Base-by-base conservation (phyloP, 2,888 invertebrate genomes). In the Neoitamus cyanurus region DNA sequence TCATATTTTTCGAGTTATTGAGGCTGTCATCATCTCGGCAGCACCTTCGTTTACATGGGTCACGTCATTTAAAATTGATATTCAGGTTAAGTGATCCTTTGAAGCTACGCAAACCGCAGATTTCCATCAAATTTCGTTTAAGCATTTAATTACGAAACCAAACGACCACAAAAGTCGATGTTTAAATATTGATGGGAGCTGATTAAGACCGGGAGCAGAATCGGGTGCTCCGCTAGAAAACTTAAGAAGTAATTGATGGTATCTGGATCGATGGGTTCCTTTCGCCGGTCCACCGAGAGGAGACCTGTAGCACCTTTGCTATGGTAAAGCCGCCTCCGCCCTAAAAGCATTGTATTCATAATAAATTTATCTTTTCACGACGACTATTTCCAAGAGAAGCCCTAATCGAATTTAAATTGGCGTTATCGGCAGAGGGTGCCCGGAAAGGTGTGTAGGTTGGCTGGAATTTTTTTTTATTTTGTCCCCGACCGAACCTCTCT, bases 211-310 rank as follows among this genome's bases (percentile, higher is more conserved):
- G 34, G 20, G 15, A n/a, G 2, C 9, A 70, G 73, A 34, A 36
- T 70, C 25, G n/a, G 70, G 70, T n/a, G n/a, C 70, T 70, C n/a
- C 9, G 25, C n/a, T 36, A 15, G 36, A 36, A 73, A 73, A 73
- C 73, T 73, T 73, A 73, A 73, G 73, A 73, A 73, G 73, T 73
- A 73, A 73, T 73, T 73, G 73, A 73, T 73, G 73, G 37, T 34
- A 73, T 73, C 73, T 73, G 73, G 34, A 73, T 73, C 73, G 34
- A 73, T 73, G 34, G 25, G 73, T 11, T 73, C 37, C 2, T 73
- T 73, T 2, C 5, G 31, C 15, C 28, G 34, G 72, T 70, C 70
- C 31, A 70, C 30, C 25, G 15, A n/a, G 31, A 31, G 70, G 70
- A 31, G 34, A 73, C 36, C 73, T 73, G 73, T 73, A 37, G 73